Evolutionary conservation across 2,888 invertebrate species (phyloP).

Genomic region (Apodemia mormo): DNA sequence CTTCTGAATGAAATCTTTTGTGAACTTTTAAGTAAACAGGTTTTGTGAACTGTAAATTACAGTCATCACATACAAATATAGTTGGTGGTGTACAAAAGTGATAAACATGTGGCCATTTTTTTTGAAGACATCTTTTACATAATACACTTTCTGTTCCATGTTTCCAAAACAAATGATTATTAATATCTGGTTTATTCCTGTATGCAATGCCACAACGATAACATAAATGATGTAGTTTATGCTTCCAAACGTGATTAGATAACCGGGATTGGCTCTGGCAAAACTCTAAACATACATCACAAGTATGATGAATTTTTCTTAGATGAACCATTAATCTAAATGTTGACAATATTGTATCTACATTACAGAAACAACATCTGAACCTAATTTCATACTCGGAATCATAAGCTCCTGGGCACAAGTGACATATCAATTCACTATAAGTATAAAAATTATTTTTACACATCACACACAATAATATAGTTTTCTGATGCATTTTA

Average conservation of each 20-base stretch:
- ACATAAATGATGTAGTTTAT: slow-evolving; percentile 92
- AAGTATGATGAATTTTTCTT: slow-evolving; percentile 90
- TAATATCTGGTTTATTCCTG: slow-evolving; percentile 93
- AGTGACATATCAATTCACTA: slow-evolving; percentile 92
- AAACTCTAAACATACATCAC: slow-evolving; percentile 92
- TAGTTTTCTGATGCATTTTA: slow-evolving; percentile 92
- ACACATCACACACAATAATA: slow-evolving; percentile 92
- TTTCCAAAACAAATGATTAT: slow-evolving; percentile 95
- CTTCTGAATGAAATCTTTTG: slow-evolving; percentile 88
- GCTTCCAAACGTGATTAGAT: slow-evolving; percentile 95
- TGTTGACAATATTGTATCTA: slow-evolving; percentile 90
- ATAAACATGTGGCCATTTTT: slow-evolving; percentile 95
- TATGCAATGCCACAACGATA: slow-evolving; percentile 94
- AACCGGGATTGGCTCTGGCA: slow-evolving; percentile 90
- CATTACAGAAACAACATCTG: slow-evolving; percentile 91
- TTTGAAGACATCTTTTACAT: slow-evolving; percentile 92
- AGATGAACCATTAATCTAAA: slow-evolving; percentile 94
- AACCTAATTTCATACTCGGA: slow-evolving; percentile 85
- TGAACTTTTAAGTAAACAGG: slow-evolving; percentile 92
- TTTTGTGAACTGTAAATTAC: slow-evolving; percentile 86
- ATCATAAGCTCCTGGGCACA: slow-evolving; percentile 90
- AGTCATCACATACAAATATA: slow-evolving; percentile 90
- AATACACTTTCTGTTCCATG: slow-evolving; percentile 94
- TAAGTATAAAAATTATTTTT: slow-evolving; percentile 93
- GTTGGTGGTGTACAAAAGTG: slow-evolving; percentile 93